A percentile compares a stretch with the other conserved stretches of the same genome.
Conservation (phyloP, 37 sponge, comb jelly and placozoan species). For the Mnemiopsis leidyi region DNA sequence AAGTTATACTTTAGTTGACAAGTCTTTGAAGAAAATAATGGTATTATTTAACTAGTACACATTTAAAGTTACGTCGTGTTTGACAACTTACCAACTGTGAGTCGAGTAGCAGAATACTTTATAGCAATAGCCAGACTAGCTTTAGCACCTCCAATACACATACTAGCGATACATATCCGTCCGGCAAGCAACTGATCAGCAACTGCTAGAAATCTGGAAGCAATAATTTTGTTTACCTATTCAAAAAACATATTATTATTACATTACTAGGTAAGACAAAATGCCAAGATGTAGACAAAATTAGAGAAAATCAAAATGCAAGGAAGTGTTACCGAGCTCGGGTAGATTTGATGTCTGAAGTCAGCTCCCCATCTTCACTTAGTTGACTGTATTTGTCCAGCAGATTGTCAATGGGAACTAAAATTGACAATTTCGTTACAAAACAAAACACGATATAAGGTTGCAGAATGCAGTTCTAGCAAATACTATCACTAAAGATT, state of each 20-base stretch:
- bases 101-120: constrained; percentile 56
- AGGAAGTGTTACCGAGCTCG: constrained; percentile 57
- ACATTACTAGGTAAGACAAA: no score
- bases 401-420: constrained; percentile 31
- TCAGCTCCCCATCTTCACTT: constrained; percentile 12
- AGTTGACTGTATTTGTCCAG: constrained; percentile 59
- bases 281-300: no score
- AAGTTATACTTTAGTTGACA: no score
- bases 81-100: constrained; percentile 36
- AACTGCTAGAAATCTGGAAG: constrained; percentile 60
- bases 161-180: constrained; percentile 51
- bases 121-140: constrained; percentile 39
- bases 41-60: no score
- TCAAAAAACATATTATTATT: no score
- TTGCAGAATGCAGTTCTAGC: no score
- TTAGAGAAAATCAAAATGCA: no score
- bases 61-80: no score
- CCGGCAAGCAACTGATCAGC: constrained; percentile 62
- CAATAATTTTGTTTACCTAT: no score
- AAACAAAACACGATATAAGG: no score
- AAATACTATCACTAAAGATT: no score
- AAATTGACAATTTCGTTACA: neutral
- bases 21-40: no score
- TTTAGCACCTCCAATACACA: constrained; percentile 49
- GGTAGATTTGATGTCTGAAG: constrained; percentile 57